phyloP scores from a whole-genome alignment of 2,113 vertebrate species.

The Cryptotis parvus region DNA sequence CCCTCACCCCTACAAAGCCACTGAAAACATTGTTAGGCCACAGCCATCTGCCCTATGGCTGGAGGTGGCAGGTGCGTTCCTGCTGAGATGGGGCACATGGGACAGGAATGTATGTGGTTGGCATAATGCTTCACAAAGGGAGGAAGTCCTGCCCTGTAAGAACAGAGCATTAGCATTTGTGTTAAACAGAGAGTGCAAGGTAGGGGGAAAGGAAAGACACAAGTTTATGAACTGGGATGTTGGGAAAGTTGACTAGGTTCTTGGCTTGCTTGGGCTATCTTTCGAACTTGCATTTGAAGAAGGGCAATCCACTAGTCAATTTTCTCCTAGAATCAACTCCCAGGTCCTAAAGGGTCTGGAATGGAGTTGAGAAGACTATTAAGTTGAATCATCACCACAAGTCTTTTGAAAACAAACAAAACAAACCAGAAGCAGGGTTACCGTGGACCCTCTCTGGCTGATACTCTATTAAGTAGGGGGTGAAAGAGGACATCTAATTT shows the following conservation, averaged over 20 bases:
- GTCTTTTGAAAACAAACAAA: constrained; percentile 18
- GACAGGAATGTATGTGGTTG: constrained; percentile 45
- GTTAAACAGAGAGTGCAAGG: background rate
- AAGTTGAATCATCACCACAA: background rate
- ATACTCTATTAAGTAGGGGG: background rate
- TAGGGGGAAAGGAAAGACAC: background rate
- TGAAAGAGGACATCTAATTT: background rate
- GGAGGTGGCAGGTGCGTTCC: constrained; percentile 56
- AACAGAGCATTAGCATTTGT: background rate
- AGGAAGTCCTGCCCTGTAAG: constrained; percentile 27
- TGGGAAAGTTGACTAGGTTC: background rate
- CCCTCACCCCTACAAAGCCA: constrained; percentile 35
- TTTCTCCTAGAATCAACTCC: constrained; percentile 22
- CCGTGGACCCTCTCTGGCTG: background rate
- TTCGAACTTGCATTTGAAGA: background rate
- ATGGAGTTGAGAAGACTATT: background rate
- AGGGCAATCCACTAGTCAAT: background rate
- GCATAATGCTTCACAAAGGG: constrained; percentile 2
- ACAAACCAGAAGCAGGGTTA: constrained; percentile 1
- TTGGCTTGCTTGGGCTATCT: background rate
- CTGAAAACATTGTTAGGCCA: constrained; percentile 56
- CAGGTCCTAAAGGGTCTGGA: background rate
- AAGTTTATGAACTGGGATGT: background rate
- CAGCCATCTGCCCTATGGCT: constrained; percentile 44
- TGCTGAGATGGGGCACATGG: background rate